phyloP scores from a whole-genome alignment of 2,113 vertebrate species.

The Xyrauchen texanus region DNA sequence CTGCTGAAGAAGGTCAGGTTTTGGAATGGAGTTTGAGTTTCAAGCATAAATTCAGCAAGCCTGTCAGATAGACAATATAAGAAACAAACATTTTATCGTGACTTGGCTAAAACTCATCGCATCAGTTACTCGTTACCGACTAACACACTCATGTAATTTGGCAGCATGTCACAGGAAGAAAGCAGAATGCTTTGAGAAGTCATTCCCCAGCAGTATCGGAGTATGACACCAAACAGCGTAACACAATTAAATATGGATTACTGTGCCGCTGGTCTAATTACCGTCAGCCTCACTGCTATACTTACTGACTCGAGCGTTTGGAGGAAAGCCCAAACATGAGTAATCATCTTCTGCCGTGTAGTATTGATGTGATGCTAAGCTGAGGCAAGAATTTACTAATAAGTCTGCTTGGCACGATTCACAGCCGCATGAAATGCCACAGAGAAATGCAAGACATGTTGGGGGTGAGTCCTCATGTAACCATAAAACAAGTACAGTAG shows the following conservation, averaged over 20 bases:
- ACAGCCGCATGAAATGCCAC: constrained; percentile 56
- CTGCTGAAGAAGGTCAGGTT: no score
- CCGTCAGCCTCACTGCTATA: constrained; percentile 42
- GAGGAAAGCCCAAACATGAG: constrained; percentile 65
- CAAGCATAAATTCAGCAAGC: no score
- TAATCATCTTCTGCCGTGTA: constrained; percentile 57
- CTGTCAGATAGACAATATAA: no score
- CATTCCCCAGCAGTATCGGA: constrained; percentile 54
- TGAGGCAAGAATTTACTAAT: constrained; percentile 69
- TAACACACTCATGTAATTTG: constrained; percentile 54
- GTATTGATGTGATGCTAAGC: constrained; percentile 69
- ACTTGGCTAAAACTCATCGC: constrained; percentile 56
- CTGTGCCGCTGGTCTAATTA: constrained; percentile 43
- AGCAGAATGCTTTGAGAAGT: constrained; percentile 65
- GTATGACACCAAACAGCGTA: constrained; percentile 60
- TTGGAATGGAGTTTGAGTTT: no score
- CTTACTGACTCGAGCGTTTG: constrained; percentile 60
- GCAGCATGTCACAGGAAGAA: constrained; percentile 40
- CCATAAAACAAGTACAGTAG: no score
- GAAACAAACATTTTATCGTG: constrained; percentile 18
- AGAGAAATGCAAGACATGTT: constrained; percentile 21
- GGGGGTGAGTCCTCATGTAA: no score
- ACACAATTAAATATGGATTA: constrained; percentile 73
- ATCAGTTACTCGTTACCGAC: constrained; percentile 59
- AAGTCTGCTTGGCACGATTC: constrained; percentile 62